Evolutionary conservation across 2,797 vertebrate genomes (phyloP).

Genomic region (Enteromius argenteus): DNA sequence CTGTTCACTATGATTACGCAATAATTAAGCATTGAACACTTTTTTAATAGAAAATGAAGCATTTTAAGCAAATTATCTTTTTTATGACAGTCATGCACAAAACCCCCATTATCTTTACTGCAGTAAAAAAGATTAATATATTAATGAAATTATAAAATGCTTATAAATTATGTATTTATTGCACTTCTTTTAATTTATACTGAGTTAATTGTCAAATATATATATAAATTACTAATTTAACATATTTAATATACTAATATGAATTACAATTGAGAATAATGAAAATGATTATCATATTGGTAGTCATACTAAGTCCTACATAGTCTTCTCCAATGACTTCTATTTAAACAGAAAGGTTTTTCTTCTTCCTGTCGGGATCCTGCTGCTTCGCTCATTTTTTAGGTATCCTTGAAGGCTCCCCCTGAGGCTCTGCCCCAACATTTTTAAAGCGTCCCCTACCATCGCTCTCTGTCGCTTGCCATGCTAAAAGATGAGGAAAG

Average conservation of each 20-base stretch:
- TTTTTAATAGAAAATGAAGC: no score
- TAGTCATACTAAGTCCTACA: neutral
- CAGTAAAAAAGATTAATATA: no score
- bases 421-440: slow-evolving; percentile 22
- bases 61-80: no score
- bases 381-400: slow-evolving; percentile 22
- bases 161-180: no score
- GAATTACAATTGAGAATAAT: neutral
- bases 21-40: no score
- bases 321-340: neutral
- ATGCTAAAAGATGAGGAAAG: slow-evolving; percentile 15
- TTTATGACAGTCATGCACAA: no score
- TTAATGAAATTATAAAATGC: no score
- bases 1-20: no score
- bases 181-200: no score
- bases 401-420: slow-evolving; percentile 17
- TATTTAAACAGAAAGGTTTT: slow-evolving; percentile 3
- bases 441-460: slow-evolving; percentile 10
- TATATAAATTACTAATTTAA: no score
- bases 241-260: neutral
- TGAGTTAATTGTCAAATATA: no score
- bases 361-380: slow-evolving; percentile 8
- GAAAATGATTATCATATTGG: neutral
- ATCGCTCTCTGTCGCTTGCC: neutral
- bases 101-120: no score